Percentiles rank a stretch among this genome's conserved stretches.
phyloP scores from a whole-genome alignment of 2,888 invertebrate species.

The Uropetala carovei region DNA sequence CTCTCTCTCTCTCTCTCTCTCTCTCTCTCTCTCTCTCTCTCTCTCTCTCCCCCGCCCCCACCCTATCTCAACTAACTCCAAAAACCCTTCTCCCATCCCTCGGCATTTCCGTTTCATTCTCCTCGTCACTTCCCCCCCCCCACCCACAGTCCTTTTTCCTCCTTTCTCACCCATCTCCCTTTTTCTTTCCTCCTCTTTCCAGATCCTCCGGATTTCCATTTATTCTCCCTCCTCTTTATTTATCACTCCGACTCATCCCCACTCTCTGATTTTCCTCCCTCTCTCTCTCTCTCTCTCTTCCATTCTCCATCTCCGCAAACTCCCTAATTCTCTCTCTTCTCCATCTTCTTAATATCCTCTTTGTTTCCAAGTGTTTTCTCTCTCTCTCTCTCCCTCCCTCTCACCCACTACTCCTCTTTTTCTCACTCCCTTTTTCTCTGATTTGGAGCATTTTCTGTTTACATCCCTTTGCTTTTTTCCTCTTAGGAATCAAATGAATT shows the following conservation, averaged over 20 bases:
- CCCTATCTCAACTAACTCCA: background rate
- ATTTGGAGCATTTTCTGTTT: background rate
- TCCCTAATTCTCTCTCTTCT: background rate
- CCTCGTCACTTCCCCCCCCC: background rate
- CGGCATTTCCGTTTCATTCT: background rate
- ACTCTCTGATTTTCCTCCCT: background rate
- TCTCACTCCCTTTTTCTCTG: background rate
- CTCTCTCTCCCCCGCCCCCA: background rate
- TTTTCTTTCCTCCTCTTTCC: no score
- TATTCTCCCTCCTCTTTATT: background rate
- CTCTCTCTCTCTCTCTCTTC: background rate
- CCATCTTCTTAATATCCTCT: conserved; percentile 23
- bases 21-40: background rate
- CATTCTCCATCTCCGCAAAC: background rate
- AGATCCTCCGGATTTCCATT: background rate
- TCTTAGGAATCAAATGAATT: background rate
- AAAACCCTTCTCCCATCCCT: background rate
- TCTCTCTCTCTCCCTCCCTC: background rate
- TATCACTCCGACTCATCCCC: background rate
- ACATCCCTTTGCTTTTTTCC: background rate
- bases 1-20: background rate
- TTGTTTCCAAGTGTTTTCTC: background rate
- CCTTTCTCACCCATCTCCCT: background rate
- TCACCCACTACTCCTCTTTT: background rate
- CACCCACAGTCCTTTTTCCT: background rate